Conservation (phyloP, 2,888 invertebrate genomes). For the Tetheella fluctuosa region DNA sequence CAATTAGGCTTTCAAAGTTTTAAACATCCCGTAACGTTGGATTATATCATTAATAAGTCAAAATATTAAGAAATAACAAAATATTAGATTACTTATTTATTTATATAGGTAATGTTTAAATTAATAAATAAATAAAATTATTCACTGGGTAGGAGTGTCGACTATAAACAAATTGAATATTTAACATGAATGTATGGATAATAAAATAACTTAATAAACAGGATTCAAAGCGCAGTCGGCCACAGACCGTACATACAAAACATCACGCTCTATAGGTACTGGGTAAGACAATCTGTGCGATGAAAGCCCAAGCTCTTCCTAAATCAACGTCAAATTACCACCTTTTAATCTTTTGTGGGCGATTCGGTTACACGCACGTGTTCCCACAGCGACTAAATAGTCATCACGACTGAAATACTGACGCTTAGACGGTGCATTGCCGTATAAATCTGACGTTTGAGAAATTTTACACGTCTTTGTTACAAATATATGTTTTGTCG, state of each 20-base stretch:
- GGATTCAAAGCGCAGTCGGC: constrained; percentile 43
- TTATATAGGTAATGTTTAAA: too few relatives aligned
- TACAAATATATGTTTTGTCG: constrained; percentile 68
- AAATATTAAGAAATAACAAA: too few relatives aligned
- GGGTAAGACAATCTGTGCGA: constrained; percentile 74
- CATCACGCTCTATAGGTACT: constrained; percentile 48
- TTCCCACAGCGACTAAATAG: constrained; percentile 58
- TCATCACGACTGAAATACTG: constrained; percentile 62
- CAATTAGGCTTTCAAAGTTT: too few relatives aligned
- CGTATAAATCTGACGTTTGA: constrained; percentile 76
- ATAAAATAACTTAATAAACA: constrained; percentile 62
- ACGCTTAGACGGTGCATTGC: constrained; percentile 57
- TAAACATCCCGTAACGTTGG: too few relatives aligned
- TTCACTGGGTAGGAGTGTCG: too few relatives aligned
- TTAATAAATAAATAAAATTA: too few relatives aligned
- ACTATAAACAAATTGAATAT: neutral
- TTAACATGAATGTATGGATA: constrained; percentile 23
- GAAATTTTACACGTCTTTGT: constrained; percentile 80
- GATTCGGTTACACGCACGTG: constrained; percentile 80
- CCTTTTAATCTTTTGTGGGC: constrained; percentile 80
- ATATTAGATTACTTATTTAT: too few relatives aligned
- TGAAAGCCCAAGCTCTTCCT: constrained; percentile 72
- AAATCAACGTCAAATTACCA: constrained; percentile 84
- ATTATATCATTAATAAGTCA: too few relatives aligned
- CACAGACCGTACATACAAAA: constrained; percentile 55